Evolutionary conservation across 2,888 invertebrate genomes (phyloP).

Genomic region (Caenorhabditis japonica): DNA sequence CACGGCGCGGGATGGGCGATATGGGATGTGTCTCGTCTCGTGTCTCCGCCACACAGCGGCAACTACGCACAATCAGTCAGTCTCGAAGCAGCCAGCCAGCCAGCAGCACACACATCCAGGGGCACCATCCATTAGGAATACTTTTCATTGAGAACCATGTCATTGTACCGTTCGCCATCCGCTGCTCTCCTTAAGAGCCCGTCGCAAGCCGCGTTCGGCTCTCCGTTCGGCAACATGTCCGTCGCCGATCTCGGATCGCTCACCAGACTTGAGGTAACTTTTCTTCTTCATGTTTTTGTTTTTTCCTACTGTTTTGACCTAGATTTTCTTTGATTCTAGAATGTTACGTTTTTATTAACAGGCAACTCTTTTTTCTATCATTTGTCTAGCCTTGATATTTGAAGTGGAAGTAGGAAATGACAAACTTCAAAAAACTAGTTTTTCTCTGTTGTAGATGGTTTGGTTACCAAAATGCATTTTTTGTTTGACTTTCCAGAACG

Average conservation of each 20-base stretch:
- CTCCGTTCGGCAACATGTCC: slow-evolving; percentile 74
- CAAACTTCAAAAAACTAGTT: too few relatives aligned
- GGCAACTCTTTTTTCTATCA: too few relatives aligned
- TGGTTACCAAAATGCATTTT: too few relatives aligned
- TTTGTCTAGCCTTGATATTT: too few relatives aligned
- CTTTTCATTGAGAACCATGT: slow-evolving; percentile 34
- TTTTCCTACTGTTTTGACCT: slow-evolving; percentile 4
- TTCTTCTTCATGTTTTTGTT: too few relatives aligned
- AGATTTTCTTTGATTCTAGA: neutral
- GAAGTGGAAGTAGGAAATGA: too few relatives aligned
- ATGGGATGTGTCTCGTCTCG: slow-evolving; percentile 32
- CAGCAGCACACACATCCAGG: slow-evolving; percentile 40
- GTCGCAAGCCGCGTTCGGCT: slow-evolving; percentile 68
- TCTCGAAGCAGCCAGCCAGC: slow-evolving; percentile 52
- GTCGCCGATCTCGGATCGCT: slow-evolving; percentile 77
- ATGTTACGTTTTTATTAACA: too few relatives aligned
- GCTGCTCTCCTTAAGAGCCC: slow-evolving; percentile 65
- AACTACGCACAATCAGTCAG: slow-evolving; percentile 44
- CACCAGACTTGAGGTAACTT: slow-evolving; percentile 75
- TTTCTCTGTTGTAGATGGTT: too few relatives aligned
- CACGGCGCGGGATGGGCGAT: slow-evolving; percentile 27
- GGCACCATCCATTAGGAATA: slow-evolving; percentile 23
- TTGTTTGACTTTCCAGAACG: too few relatives aligned
- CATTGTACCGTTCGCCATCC: slow-evolving; percentile 59
- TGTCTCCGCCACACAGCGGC: slow-evolving; percentile 1